phyloP scores from a whole-genome alignment of 2,888 invertebrate species.

The Linnaemya tessellans region DNA sequence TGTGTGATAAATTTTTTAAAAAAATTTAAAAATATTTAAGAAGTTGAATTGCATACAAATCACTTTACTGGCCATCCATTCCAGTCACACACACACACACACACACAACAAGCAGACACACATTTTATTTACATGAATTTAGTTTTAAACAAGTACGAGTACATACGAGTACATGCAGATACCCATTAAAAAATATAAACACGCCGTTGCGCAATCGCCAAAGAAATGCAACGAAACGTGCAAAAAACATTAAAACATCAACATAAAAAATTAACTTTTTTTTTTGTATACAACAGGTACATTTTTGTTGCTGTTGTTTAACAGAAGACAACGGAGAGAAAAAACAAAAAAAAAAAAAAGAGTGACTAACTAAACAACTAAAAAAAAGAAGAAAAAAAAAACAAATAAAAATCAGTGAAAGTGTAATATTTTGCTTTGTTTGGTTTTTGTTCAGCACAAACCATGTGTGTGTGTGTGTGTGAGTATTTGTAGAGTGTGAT shows the following conservation, averaged over 20 bases:
- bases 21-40: constrained; percentile 34
- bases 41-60: constrained; percentile 52
- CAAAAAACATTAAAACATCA: constrained; percentile 62
- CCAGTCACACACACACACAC: background rate
- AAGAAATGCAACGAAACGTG: constrained; percentile 70
- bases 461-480: background rate
- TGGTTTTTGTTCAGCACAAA: constrained; percentile 48
- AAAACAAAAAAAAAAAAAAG: too few relatives aligned
- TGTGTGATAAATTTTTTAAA: constrained; percentile 45
- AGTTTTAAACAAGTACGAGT: constrained; percentile 28
- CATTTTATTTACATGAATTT: constrained; percentile 9
- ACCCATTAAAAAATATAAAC: constrained; percentile 3
- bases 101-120: background rate
- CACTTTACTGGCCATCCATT: constrained; percentile 17
- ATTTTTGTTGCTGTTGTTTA: constrained; percentile 39
- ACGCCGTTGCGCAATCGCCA: constrained; percentile 68
- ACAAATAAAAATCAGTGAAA: constrained; percentile 65
- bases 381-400: constrained; percentile 4
- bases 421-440: constrained; percentile 60
- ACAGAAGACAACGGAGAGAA: constrained; percentile 22
- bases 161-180: background rate
- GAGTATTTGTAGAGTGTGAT: background rate
- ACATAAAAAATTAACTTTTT: constrained; percentile 24
- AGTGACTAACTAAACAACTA: constrained; percentile 40
- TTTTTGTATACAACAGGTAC: constrained; percentile 52